Percentiles rank a stretch among this genome's conserved stretches.
These are phyloP conservation scores for Augochlorella aurata DNA, from an alignment of 2,888 invertebrate genomes.

Conservation along the genomic window DNA sequence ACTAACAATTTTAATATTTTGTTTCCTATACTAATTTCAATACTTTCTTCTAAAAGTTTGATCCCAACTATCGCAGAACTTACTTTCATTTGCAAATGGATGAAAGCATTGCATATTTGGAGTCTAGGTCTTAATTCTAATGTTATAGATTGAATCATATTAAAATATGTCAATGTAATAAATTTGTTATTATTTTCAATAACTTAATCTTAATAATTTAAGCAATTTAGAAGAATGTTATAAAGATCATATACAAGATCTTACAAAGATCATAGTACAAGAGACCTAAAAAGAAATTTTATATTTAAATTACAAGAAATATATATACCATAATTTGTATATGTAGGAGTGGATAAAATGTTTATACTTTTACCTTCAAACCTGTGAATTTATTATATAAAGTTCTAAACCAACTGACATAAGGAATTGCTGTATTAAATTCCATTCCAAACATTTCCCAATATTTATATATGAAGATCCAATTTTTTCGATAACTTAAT, in stretches of 20 bases:
- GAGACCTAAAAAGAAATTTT: constrained; percentile 22
- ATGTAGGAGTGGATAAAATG: not conserved
- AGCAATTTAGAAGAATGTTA: not conserved
- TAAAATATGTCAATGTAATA: not conserved
- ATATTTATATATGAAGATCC: not conserved
- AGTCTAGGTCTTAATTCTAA: constrained; percentile 77
- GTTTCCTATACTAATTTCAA: constrained; percentile 68
- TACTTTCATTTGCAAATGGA: constrained; percentile 64
- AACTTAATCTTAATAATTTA: not conserved
- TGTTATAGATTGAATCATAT: constrained; percentile 68
- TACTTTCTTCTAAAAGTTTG: constrained; percentile 70
- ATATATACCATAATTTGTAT: not conserved
- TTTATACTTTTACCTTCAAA: constrained; percentile 33
- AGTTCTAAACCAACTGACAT: constrained; percentile 4
- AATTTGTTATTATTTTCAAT: not conserved
- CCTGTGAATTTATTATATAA: constrained; percentile 15
- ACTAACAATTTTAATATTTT: constrained; percentile 66
- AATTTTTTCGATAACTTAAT: not conserved
- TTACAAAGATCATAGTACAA: constrained; percentile 1
- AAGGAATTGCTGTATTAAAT: constrained; percentile 5
- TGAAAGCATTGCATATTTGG: constrained; percentile 76
- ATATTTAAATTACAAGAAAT: not conserved
- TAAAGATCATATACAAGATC: too few relatives aligned
- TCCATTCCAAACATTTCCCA: constrained; percentile 6
- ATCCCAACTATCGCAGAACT: constrained; percentile 67